A percentile compares a stretch with the other conserved stretches of the same genome.
Evolutionary conservation across 1,140 invertebrate species (phyloP).

Genomic region (Drosophila sp.): DNA sequence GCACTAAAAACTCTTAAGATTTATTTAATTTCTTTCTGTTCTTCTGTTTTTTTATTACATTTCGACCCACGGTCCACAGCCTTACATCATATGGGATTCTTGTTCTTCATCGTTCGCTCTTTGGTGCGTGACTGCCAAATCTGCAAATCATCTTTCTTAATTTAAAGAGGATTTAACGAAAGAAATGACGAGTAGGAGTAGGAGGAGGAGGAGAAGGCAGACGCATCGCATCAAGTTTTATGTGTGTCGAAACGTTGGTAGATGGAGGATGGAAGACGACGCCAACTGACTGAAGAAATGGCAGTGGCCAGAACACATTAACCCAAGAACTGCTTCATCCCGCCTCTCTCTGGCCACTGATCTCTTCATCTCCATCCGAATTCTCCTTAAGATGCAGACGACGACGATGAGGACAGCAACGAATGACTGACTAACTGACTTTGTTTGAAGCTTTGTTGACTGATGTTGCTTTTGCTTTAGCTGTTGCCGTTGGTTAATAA

Average conservation of each 20-base stretch:
- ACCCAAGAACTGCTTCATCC: conserved; percentile 21
- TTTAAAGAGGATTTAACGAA: conserved; percentile 71
- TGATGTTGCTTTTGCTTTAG: conserved; percentile 41
- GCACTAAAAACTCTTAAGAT: conserved; percentile 36
- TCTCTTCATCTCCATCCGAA: conserved; percentile 34
- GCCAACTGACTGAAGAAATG: conserved; percentile 11
- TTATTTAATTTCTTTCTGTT: background rate
- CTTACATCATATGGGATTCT: conserved; percentile 34
- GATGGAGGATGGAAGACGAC: conserved; percentile 31
- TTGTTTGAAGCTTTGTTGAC: conserved; percentile 71
- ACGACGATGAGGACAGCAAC: conserved; percentile 11
- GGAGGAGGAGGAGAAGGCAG: conserved; percentile 24
- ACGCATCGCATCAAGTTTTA: conserved; percentile 64
- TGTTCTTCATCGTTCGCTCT: conserved; percentile 11
- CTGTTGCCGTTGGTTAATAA: conserved; percentile 66
- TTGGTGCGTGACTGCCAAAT: conserved; percentile 56
- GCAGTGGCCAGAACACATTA: conserved; percentile 47
- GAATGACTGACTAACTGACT: conserved; percentile 38
- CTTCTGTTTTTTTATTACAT: conserved; percentile 43
- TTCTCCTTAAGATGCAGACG: conserved; percentile 36
- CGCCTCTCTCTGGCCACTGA: conserved; percentile 18
- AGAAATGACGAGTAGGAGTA: conserved; percentile 19
- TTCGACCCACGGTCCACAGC: conserved; percentile 11
- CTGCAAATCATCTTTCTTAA: conserved; percentile 79
- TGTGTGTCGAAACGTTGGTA: conserved; percentile 51